phyloP scores from a whole-genome alignment of 2,888 invertebrate species.

The Ichneumoninae sp. region DNA sequence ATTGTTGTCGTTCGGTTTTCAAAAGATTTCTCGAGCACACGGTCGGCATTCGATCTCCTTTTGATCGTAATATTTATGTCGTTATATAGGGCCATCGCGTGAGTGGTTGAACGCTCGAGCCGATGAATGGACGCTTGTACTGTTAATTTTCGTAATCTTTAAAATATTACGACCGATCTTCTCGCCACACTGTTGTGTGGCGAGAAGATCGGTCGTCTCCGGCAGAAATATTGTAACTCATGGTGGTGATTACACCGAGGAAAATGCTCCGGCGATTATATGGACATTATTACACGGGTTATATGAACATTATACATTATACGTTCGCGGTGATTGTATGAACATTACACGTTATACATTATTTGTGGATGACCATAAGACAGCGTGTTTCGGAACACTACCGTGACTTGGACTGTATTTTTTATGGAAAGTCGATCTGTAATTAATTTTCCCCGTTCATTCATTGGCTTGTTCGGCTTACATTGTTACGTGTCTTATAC shows the following conservation, averaged over 20 bases:
- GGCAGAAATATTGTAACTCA: no score
- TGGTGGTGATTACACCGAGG: no score
- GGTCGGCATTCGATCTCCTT: neutral
- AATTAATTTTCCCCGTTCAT: neutral
- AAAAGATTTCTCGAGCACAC: slow-evolving; percentile 12
- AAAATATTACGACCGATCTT: no score
- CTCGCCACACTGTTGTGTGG: neutral
- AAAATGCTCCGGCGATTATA: neutral
- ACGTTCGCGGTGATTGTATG: neutral
- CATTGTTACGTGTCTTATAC: neutral
- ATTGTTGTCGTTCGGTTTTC: slow-evolving; percentile 10
- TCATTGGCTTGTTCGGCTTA: neutral
- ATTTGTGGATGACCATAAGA: neutral
- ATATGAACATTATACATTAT: neutral
- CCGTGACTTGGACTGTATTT: neutral
- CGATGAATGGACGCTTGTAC: neutral
- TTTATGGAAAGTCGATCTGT: neutral
- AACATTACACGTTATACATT: neutral
- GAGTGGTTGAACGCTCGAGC: neutral
- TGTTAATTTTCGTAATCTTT: neutral
- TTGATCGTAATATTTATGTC: neutral
- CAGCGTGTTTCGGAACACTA: neutral
- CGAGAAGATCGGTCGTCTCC: neutral
- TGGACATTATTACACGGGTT: neutral
- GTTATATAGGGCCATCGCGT: neutral